Base-by-base conservation (phyloP, 2,797 vertebrate genomes). In the Pterois miles region DNA sequence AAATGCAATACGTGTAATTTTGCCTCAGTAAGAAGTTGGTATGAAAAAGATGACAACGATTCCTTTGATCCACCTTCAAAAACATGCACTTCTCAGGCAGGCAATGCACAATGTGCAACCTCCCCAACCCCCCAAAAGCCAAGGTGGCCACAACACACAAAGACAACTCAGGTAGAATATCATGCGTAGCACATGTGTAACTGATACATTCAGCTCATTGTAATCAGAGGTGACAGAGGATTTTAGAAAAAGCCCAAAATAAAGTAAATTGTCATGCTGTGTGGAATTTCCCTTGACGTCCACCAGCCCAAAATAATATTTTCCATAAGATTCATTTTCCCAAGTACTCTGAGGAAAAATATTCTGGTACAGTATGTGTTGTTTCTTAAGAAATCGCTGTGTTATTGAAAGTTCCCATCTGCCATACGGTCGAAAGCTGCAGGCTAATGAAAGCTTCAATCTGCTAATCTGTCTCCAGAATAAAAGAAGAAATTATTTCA, bases 231-330 rank as follows among this genome's bases (percentile, higher is more conserved):
- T 94, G 94, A 95, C 94, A 94, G 92, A 93, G 88, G 91, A 92
- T 92, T 93, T 85, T 63, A 86, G 18, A 88, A 86, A 91, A 90
- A 89, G 84, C 78, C 83, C 36, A 72, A 90, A 95, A 94, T 95
- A 92, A 94, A 94, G 91, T 93, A 92, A 95, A 94, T 94, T 94
- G 93, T 95, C 94, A 93, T 88, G 92, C 93, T 94, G 94, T 82
- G 93, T 90, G 93, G 93, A 95, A 94, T 95, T 95, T 93, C 92
- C 91, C 90, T 82, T 78, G 85, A 92, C 89, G 71, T 93, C 83
- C 84, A 82, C 84, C 73, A 60, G 94, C 95, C 95, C 93, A 94
- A 93, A 95, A 95, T 94, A 96, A 96, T 96, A 95, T 96, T 95
- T 95, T 95, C 90, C 87, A 93, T 92, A 89, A 94, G 94, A 94